Conservation (phyloP, 2,888 invertebrate species). For the Clunio marinus region DNA sequence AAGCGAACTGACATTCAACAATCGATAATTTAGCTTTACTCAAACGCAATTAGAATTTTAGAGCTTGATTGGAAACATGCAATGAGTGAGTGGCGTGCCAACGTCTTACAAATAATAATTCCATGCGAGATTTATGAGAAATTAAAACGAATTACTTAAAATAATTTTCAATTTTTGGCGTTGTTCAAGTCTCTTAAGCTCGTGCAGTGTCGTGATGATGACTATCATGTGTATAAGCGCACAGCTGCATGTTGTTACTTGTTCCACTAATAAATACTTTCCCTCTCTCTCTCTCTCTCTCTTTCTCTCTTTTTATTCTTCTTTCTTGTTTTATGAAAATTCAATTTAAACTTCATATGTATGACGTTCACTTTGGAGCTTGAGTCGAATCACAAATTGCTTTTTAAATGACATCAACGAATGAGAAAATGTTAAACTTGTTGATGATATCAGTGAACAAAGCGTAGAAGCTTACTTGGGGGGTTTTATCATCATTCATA, state of each 20-base stretch:
- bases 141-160: too few relatives aligned
- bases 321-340: neutral
- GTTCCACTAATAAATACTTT: too few relatives aligned
- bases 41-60: neutral
- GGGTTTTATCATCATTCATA: too few relatives aligned
- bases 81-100: neutral
- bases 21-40: neutral
- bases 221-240: neutral
- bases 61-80: neutral
- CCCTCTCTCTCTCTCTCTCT: too few relatives aligned
- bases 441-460: neutral
- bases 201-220: too few relatives aligned
- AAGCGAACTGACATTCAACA: neutral
- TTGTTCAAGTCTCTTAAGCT: too few relatives aligned
- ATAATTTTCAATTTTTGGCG: too few relatives aligned
- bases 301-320: too few relatives aligned
- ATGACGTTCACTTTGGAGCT: neutral
- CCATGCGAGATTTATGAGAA: too few relatives aligned
- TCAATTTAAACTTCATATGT: neutral
- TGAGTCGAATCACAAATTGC: neutral
- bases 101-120: too few relatives aligned
- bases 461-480: too few relatives aligned
- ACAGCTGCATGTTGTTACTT: neutral
- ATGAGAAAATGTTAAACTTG: neutral
- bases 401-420: conserved; percentile 1